Conservation (phyloP, 2,113 vertebrate genomes). For the Choloepus hoffmanni region DNA sequence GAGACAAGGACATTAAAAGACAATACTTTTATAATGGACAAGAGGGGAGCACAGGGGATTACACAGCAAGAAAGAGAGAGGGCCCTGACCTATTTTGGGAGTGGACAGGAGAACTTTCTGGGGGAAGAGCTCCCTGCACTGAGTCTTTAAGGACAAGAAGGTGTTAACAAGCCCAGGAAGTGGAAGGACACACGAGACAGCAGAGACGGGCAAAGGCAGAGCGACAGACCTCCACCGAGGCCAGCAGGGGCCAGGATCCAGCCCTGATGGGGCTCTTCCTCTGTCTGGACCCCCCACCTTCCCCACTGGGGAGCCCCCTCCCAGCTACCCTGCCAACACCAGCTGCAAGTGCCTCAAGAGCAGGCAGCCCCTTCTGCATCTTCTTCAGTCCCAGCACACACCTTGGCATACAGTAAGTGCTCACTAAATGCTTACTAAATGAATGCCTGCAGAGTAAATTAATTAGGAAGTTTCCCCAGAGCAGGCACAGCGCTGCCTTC, state of each 20-base stretch:
- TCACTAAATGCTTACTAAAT: not conserved
- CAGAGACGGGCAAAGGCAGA: not conserved
- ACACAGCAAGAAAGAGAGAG: not conserved
- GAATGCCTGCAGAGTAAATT: not conserved
- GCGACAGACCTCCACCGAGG: not conserved
- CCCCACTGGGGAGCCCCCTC: not conserved
- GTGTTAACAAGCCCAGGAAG: not conserved
- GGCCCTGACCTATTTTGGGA: not conserved
- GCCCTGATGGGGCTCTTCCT: not conserved
- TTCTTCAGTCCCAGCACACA: not conserved
- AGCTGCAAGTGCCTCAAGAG: not conserved
- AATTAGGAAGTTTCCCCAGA: not conserved
- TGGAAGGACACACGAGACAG: not conserved
- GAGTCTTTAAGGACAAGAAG: not conserved
- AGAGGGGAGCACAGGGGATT: no score
- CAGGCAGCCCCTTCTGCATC: not conserved
- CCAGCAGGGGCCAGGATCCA: not conserved
- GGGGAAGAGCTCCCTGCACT: no score
- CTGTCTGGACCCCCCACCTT: not conserved
- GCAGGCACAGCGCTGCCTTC: not conserved
- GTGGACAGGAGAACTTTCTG: not conserved
- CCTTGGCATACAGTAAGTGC: not conserved
- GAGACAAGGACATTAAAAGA: rapidly evolving
- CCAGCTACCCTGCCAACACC: not conserved
- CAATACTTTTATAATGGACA: no score